A percentile compares a stretch with the other conserved stretches of the same genome.
Evolutionary conservation across 1,140 invertebrate species (phyloP).

Genomic region (Lutraria rhynchaena): DNA sequence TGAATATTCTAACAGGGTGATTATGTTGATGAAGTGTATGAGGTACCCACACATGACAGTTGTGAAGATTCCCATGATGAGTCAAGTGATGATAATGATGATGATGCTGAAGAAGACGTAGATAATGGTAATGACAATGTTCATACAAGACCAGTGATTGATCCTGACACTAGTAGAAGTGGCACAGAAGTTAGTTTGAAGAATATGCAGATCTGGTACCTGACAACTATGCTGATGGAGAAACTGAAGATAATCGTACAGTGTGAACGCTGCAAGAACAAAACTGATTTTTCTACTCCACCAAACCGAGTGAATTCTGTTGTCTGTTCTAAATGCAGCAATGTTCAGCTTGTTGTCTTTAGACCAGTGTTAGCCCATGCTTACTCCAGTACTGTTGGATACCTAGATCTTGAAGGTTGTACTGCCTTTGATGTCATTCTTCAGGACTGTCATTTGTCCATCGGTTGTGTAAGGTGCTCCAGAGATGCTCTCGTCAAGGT

Average conservation of each 20-base stretch:
- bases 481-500: conserved; percentile 77
- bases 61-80: neutral
- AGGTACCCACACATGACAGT: conserved; percentile 1
- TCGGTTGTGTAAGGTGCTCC: conserved; percentile 78
- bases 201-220: conserved; percentile 55
- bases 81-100: conserved; percentile 4
- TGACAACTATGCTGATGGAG: conserved; percentile 49
- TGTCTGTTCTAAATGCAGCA: conserved; percentile 77
- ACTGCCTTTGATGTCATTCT: conserved; percentile 79
- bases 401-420: conserved; percentile 79
- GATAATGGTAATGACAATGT: conserved; percentile 27
- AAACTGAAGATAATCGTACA: conserved; percentile 65
- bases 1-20: conserved; percentile 29
- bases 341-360: conserved; percentile 72
- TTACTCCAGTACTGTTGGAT: conserved; percentile 78
- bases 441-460: conserved; percentile 71
- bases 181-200: conserved; percentile 49
- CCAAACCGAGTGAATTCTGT: conserved; percentile 69
- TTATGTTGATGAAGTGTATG: conserved; percentile 22
- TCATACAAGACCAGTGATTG: conserved; percentile 30
- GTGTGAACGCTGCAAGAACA: conserved; percentile 80
- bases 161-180: conserved; percentile 12
- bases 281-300: conserved; percentile 70
- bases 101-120: conserved; percentile 8
- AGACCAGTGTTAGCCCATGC: conserved; percentile 77